These are phyloP conservation scores for Phyllotreta striolata DNA, from an alignment of 2,888 invertebrate genomes.

Conservation along the genomic window DNA sequence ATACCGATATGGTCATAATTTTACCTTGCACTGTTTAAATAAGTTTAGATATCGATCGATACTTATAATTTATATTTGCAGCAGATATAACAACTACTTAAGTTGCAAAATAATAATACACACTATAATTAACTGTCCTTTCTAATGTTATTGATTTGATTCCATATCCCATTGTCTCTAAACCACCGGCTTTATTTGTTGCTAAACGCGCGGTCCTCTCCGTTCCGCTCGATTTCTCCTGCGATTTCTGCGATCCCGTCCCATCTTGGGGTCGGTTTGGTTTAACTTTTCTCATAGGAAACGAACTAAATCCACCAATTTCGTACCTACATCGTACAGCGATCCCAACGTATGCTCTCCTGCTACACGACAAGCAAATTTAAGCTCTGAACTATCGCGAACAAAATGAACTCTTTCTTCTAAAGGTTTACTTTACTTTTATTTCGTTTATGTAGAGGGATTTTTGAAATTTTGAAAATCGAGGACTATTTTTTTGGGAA, in stretches of 20 bases:
- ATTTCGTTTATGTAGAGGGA: too few relatives aligned
- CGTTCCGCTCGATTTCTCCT: not conserved
- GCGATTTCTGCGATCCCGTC: not conserved
- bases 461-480: too few relatives aligned
- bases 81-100: constrained; percentile 2
- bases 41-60: constrained; percentile 8
- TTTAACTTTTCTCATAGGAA: constrained; percentile 9
- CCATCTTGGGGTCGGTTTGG: constrained; percentile 4
- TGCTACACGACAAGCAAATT: constrained; percentile 4
- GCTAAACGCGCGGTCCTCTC: not conserved
- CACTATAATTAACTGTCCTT: too few relatives aligned
- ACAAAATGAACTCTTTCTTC: not conserved
- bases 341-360: not conserved
- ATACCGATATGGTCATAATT: too few relatives aligned
- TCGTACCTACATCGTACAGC: not conserved
- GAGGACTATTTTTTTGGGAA: too few relatives aligned
- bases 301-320: constrained; percentile 1
- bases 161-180: not conserved
- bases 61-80: constrained; percentile 14
- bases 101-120: constrained; percentile 6
- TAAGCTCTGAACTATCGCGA: not conserved
- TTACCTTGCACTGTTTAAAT: too few relatives aligned
- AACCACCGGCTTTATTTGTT: not conserved
- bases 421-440: not conserved
- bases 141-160: too few relatives aligned